These are phyloP conservation scores for Perccottus glenii DNA, from an alignment of 2,113 vertebrate species.

Conservation along the genomic window DNA sequence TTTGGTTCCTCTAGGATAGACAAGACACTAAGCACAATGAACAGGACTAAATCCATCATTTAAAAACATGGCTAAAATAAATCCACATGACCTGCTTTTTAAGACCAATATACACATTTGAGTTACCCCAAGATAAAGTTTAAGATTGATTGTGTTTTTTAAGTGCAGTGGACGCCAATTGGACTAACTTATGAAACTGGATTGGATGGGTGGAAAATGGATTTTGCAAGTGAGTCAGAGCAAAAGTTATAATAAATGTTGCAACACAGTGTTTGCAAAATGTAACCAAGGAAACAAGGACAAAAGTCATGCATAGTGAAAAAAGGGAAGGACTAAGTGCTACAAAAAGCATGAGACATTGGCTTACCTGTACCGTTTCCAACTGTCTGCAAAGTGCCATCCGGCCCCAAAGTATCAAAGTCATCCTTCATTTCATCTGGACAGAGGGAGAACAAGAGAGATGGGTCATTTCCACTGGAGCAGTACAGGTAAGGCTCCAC, in stretches of 20 bases:
- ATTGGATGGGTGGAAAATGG: too few species aligned
- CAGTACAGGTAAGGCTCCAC: too few species aligned
- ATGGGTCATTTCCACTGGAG: too few species aligned
- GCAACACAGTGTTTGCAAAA: neutral
- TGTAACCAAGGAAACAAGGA: neutral
- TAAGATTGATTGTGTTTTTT: neutral
- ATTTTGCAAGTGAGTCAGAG: neutral
- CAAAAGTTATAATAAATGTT: neutral
- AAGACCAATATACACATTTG: too few species aligned
- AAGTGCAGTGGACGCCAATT: neutral
- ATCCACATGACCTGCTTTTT: too few species aligned
- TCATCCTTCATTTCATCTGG: constrained; percentile 99
- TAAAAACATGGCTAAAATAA: neutral
- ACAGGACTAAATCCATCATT: constrained; percentile 9
- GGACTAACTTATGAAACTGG: neutral
- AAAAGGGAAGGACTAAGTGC: neutral
- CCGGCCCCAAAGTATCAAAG: constrained; percentile 93
- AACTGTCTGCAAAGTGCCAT: constrained; percentile 86
- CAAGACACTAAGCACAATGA: constrained; percentile 29
- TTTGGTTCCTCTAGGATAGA: constrained; percentile 48
- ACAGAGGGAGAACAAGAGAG: constrained; percentile 42
- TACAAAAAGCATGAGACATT: neutral
- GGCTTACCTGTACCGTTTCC: constrained; percentile 96
- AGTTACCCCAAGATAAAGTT: too few species aligned
- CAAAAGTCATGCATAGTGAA: neutral